These are phyloP conservation scores for Chrysaora quinquecirrha DNA, from an alignment of 30 jellyfish, hydroid and myxozoan species.

Conservation along the genomic window DNA sequence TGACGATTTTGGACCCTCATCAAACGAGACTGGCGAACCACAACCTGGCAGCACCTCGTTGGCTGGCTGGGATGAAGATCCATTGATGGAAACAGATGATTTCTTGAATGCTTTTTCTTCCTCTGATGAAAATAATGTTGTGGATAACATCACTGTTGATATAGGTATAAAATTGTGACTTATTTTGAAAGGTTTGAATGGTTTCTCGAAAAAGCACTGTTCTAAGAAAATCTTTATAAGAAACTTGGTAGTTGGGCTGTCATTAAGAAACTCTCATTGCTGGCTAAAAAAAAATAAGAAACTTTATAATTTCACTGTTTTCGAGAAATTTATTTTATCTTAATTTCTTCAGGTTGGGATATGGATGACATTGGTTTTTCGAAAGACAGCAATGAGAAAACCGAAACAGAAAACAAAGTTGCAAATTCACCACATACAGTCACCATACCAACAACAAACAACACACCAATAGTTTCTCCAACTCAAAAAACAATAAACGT, in stretches of 20 bases:
- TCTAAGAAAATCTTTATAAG: too few relatives aligned
- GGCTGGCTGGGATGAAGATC: slow-evolving; percentile 5
- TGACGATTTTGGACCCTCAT: slow-evolving; percentile 59
- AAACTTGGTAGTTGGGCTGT: too few relatives aligned
- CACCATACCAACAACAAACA: neutral
- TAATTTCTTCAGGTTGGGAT: slow-evolving; percentile 34
- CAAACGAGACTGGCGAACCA: slow-evolving; percentile 48
- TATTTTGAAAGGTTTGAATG: too few relatives aligned
- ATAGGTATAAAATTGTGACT: slow-evolving; percentile 40
- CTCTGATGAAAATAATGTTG: slow-evolving; percentile 56
- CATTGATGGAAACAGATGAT: slow-evolving; percentile 50
- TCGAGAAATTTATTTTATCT: neutral
- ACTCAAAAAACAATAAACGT: neutral
- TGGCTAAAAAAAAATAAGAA: too few relatives aligned
- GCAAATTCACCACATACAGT: neutral
- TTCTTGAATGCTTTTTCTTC: slow-evolving; percentile 38
- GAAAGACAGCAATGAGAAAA: neutral
- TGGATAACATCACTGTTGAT: slow-evolving; percentile 79
- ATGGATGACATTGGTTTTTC: slow-evolving; percentile 34
- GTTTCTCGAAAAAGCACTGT: too few relatives aligned
- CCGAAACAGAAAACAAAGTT: neutral
- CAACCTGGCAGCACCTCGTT: neutral
- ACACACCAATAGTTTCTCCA: neutral
- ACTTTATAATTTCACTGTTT: too few relatives aligned
- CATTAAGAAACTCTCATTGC: too few relatives aligned